These are phyloP conservation scores for Gymnodraco acuticeps DNA, from an alignment of 2,797 vertebrate species.

Conservation along the genomic window DNA sequence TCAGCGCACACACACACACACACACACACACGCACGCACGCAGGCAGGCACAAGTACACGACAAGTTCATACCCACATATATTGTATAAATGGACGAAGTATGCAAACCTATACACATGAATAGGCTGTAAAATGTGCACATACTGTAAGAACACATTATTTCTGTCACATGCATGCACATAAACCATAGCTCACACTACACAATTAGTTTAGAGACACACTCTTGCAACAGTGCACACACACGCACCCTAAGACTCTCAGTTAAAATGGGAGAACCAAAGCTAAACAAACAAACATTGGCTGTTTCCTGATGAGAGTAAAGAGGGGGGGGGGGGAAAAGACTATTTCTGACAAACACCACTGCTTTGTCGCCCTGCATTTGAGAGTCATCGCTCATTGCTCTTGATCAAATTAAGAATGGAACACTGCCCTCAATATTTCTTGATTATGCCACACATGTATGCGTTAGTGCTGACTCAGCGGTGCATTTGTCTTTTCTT, in stretches of 20 bases:
- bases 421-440: slow-evolving; percentile 63
- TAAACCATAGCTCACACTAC: background rate
- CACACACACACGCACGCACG: background rate
- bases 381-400: slow-evolving; percentile 21
- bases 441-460: slow-evolving; percentile 66
- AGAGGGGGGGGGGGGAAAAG: background rate
- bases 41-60: slow-evolving; percentile 1
- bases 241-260: background rate
- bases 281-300: slow-evolving; percentile 31
- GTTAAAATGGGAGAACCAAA: background rate
- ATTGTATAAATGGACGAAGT: too few species aligned
- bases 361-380: slow-evolving; percentile 11
- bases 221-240: background rate
- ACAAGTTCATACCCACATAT: slow-evolving; percentile 14
- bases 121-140: background rate
- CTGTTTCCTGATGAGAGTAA: slow-evolving; percentile 21
- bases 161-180: background rate
- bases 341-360: slow-evolving; percentile 1
- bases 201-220: background rate
- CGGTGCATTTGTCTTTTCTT: slow-evolving; percentile 52
- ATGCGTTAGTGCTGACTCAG: slow-evolving; percentile 63
- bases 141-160: background rate
- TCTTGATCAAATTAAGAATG: slow-evolving; percentile 62
- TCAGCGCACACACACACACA: slow-evolving; percentile 43
- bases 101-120: background rate